Evolutionary conservation across 2,797 vertebrate species (phyloP).

Genomic region (Glossophaga mutica): DNA sequence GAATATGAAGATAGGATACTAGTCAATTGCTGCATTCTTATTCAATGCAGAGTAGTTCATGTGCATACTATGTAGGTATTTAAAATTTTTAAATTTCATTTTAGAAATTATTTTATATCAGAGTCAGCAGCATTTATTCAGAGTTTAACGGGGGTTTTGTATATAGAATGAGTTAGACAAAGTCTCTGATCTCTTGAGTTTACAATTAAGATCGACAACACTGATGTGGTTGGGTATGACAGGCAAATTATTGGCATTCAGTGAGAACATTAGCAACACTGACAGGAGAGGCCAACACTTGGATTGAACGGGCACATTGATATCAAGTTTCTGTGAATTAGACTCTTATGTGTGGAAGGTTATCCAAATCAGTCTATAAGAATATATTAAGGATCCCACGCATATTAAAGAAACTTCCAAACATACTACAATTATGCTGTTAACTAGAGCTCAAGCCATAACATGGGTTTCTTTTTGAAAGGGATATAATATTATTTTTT

Average conservation of each 20-base stretch:
- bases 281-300: not conserved
- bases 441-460: not conserved
- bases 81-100: not conserved
- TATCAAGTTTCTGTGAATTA: not conserved
- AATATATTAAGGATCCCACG: not conserved
- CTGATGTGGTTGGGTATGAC: not conserved
- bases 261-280: not conserved
- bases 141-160: not conserved
- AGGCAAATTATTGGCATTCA: not conserved
- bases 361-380: not conserved
- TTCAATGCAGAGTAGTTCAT: not conserved
- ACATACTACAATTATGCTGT: not conserved
- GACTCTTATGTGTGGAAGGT: not conserved
- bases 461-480: not conserved
- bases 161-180: not conserved
- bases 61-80: too few relatives aligned
- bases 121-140: not conserved
- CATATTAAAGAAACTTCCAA: not conserved
- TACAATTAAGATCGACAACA: not conserved
- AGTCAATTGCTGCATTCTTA: not conserved
- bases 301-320: not conserved
- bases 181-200: not conserved
- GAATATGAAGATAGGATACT: not conserved
- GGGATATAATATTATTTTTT: not conserved
- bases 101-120: constrained; percentile 7